Evolutionary conservation across 2,888 invertebrate genomes (phyloP).

Genomic region (Rhamphomyia laevipes): DNA sequence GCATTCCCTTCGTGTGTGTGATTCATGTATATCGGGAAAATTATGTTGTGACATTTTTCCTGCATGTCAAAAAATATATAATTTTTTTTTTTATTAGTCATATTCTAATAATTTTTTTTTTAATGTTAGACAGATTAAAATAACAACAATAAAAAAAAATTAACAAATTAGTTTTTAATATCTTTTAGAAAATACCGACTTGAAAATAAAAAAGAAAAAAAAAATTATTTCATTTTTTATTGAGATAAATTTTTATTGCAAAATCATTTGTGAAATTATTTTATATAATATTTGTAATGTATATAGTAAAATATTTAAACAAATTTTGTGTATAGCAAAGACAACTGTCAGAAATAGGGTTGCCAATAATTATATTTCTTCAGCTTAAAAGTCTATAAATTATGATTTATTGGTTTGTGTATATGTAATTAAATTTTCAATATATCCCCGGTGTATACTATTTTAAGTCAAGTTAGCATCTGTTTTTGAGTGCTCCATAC

Average conservation of each 20-base stretch:
- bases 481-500: no score
- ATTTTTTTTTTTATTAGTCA: conserved; percentile 9
- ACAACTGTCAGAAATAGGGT: no score
- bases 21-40: conserved; percentile 22
- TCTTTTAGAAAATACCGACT: background rate
- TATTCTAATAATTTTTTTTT: background rate
- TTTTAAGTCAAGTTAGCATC: no score
- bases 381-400: no score
- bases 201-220: background rate
- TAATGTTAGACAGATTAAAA: background rate
- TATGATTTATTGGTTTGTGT: no score
- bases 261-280: no score
- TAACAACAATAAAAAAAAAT: background rate
- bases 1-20: conserved; percentile 18
- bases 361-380: no score
- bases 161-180: background rate
- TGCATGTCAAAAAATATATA: conserved; percentile 23
- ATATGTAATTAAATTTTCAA: no score
- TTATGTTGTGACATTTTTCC: conserved; percentile 24
- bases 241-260: background rate
- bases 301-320: no score
- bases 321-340: no score
- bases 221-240: background rate
- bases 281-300: no score
- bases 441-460: no score